Percentiles rank a stretch among this genome's conserved stretches.
Conservation (phyloP, 2,888 invertebrate genomes). For the Argyresthia albistria region DNA sequence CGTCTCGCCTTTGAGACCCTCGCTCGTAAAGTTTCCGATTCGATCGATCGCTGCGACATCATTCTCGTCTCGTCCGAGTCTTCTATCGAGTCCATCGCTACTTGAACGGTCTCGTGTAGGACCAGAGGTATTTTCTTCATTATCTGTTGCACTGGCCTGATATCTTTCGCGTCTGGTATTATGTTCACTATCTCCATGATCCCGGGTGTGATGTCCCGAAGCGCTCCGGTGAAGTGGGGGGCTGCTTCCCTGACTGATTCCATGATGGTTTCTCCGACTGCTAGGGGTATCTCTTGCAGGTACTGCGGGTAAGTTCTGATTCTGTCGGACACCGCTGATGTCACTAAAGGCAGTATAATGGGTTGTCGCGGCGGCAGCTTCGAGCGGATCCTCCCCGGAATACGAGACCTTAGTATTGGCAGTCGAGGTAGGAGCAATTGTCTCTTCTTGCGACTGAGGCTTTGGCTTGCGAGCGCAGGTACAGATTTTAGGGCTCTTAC, state of each 20-base stretch:
- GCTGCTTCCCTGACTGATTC: slow-evolving; percentile 58
- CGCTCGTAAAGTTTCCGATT: slow-evolving; percentile 17
- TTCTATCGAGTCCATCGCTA: slow-evolving; percentile 34
- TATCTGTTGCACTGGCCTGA: slow-evolving; percentile 40
- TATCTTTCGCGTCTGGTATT: slow-evolving; percentile 41
- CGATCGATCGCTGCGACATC: slow-evolving; percentile 9
- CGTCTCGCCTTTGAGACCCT: slow-evolving; percentile 10
- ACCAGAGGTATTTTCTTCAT: slow-evolving; percentile 52
- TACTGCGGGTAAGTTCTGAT: slow-evolving; percentile 63
- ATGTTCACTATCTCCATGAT: slow-evolving; percentile 59
- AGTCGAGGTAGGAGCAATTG: slow-evolving; percentile 46
- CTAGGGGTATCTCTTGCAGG: slow-evolving; percentile 62
- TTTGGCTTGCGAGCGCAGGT: slow-evolving; percentile 23
- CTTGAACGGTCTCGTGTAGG: slow-evolving; percentile 56
- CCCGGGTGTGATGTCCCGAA: slow-evolving; percentile 60
- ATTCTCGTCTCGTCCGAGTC: slow-evolving; percentile 23
- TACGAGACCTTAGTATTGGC: slow-evolving; percentile 32
- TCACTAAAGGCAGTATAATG: slow-evolving; percentile 50
- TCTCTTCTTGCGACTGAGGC: slow-evolving; percentile 37
- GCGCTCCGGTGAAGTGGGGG: slow-evolving; percentile 55
- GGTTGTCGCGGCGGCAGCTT: slow-evolving; percentile 47
- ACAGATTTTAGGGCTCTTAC: slow-evolving; percentile 23
- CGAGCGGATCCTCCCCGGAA: slow-evolving; percentile 26
- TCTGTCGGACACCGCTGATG: slow-evolving; percentile 53
- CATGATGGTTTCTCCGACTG: slow-evolving; percentile 58